Base-by-base conservation (phyloP, 2,797 vertebrate genomes). In the Acipenser oxyrinchus region DNA sequence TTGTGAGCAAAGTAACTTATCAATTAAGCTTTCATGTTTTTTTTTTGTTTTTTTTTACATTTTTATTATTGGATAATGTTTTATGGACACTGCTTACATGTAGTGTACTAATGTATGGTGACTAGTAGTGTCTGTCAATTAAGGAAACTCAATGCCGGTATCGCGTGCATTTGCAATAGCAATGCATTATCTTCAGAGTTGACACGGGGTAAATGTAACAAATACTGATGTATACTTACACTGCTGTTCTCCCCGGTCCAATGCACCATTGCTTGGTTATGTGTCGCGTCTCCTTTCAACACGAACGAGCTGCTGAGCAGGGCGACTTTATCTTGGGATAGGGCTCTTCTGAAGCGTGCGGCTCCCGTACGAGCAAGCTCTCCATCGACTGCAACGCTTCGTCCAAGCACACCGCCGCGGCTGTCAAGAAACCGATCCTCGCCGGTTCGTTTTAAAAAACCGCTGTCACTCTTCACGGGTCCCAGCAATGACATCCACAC, bases 231-330 rank as follows among this genome's bases (percentile, higher is more conserved):
- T 52, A 10, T 83, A 98, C 96, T 98, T 78, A 98, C 96, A 82
- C 96, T 97, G 92, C 96, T 98, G 90, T 97, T 97, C 81, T 96
- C 93, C 63, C 96, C 96, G n/a, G 96, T 98, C 96, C 96, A 98
- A 88, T 98, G 95, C 80, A 98, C 96, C 94, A 98, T 98, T 80
- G 95, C 96, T 89, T 98, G 96, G 88, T 98, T 98, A 88, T 98
- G 96, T 50, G 94, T 92, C 65, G 95, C 93, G 83, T 98, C 96
- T 71, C 96, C 96, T 77, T 93, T 94, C 68, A 98, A 93, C 79
- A 98, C 94, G 89, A 98, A 98, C 62, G 96, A 96, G 81, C 93
- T 94, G 90, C 95, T 98, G 82, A 93, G 80, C 67, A 96, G 87
- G 51, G 92, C 88, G 81, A 89, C 90, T 79, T 87, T 92, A 73